Base-by-base conservation (phyloP, 2,113 vertebrate species). In the Vimba vimba region DNA sequence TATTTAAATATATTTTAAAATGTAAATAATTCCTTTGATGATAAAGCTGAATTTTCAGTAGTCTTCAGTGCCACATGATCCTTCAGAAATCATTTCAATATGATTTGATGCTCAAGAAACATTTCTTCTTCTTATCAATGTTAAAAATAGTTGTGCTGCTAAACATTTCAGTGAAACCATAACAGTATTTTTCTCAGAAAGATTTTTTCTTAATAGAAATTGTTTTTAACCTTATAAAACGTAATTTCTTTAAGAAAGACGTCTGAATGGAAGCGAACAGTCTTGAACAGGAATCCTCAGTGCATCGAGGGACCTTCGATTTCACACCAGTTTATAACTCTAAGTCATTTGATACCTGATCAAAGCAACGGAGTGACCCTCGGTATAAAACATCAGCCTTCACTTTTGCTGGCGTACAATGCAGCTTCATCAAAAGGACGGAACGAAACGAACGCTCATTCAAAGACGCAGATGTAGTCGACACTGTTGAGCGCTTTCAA, bases 401-500 rank as follows among this genome's bases (percentile, higher is more conserved):
- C 45, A 78, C 17, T 21, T 43, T 12, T 36, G 6, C 55, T 17
- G 77, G 13, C 36, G 55, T 60, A 33, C 36, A 45, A 25, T 19
- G 47, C 80, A 27, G 64, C 80, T 52, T 55, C 60, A 33, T 52
- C 45, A 47, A 68, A 50, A 39, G 43, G 39, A 68, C 36, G 9
- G 60, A 79, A 79, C 30, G 50, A 25, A 36, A 62, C 13, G 23
- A 79, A 43, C 36, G 36, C 23, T 79, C 4, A 23, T 36, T 43
- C 57, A 23, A 36, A 30, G 27, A 50, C 64, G 23, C 82, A 84
- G 68, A 84, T 88, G 81, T n/a, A 39, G 55, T 55, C 19, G 85
- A 81, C 43, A 80, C 66, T 33, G 52, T 75, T 84, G 66, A 88
- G 62, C 25, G 62, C 11, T 39, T 84, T 84, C 71, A 88, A 84